Base-by-base conservation (phyloP, 2,113 vertebrate genomes). In the Cepphus grylle region DNA sequence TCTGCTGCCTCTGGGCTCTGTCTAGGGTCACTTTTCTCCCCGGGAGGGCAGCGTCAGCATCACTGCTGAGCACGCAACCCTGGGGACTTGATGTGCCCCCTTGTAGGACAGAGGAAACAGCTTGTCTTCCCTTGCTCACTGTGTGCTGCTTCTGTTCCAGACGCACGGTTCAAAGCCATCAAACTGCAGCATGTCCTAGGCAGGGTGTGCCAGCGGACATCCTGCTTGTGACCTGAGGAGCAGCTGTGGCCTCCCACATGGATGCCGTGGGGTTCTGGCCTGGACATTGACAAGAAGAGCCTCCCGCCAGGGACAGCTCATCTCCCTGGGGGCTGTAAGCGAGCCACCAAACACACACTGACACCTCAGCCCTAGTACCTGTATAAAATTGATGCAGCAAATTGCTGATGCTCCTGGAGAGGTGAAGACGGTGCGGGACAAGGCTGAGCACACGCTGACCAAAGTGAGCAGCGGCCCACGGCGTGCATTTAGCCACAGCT, bases 151-250 rank as follows among this genome's bases (percentile, higher is more conserved):
- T 93, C 92, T 12, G 3, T 96, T 97, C 67, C 94, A 98, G 98
- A 94, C 67, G 0, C 98, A 98, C 3, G 6, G 96, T 88, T 89
- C 90, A 66, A 98, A 98, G 95, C 97, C 97, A 5, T 98, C 98
- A 9, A 98, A 97, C 96, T 98, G 98, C 97, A 97, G 92, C 97
- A 96, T 98, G 94, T 98, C 98, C 0, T 98, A 98, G 96, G 78
- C 32, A 5, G 78, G 12, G 29, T 30, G 67, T 50, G 47, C 65
- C 92, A 49, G 91, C 1, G 1, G 87, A 79, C 1, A 93, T 86
- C 82, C 79, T 0, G 1, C 65, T 20, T 52, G 70, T 70, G 62
- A 93, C 85, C 74, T 0, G 1, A 86, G 91, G 81, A 87, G 32
- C 5, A 2, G 55, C 88, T 52, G 67, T 65, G 55, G 61, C 50